Evolutionary conservation across 2,888 invertebrate genomes (phyloP).

Genomic region (Pemphredon lugubris): DNA sequence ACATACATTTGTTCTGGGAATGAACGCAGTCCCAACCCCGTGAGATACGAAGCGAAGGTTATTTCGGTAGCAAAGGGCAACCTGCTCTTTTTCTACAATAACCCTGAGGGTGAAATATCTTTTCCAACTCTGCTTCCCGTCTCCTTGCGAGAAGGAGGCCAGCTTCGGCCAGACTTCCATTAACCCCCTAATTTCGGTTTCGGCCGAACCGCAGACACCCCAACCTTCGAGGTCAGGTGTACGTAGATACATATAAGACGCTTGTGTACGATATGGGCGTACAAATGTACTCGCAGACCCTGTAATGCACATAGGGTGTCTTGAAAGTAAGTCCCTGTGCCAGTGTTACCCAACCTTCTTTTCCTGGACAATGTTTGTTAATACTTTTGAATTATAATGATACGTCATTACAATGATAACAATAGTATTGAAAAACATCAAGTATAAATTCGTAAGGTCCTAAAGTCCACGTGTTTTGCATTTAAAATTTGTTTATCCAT

Average conservation of each 20-base stretch:
- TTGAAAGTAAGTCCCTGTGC: too few relatives aligned
- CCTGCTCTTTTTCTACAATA: slow-evolving; percentile 42
- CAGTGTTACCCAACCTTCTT: too few relatives aligned
- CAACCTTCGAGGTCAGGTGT: slow-evolving; percentile 47
- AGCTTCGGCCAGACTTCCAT: slow-evolving; percentile 64
- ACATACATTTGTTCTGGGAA: slow-evolving; percentile 40
- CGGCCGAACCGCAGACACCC: slow-evolving; percentile 65
- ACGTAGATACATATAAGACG: slow-evolving; percentile 33
- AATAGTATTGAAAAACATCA: too few relatives aligned
- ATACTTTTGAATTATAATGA: too few relatives aligned
- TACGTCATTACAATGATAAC: too few relatives aligned
- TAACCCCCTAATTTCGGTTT: slow-evolving; percentile 71
- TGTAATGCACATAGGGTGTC: too few relatives aligned
- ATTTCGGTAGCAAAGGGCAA: slow-evolving; percentile 39
- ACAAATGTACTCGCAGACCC: slow-evolving; percentile 20
- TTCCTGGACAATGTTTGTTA: too few relatives aligned
- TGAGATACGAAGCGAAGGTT: slow-evolving; percentile 17
- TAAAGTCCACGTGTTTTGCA: too few relatives aligned
- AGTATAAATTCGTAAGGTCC: too few relatives aligned
- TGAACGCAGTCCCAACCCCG: slow-evolving; percentile 18
- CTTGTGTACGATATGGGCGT: slow-evolving; percentile 27
- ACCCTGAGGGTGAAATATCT: slow-evolving; percentile 34
- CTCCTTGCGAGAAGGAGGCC: slow-evolving; percentile 34
- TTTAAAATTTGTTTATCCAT: too few relatives aligned
- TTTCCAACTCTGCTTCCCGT: slow-evolving; percentile 28